phyloP scores from a whole-genome alignment of 1,140 invertebrate genomes.

The Caenorhabditis inopinata region DNA sequence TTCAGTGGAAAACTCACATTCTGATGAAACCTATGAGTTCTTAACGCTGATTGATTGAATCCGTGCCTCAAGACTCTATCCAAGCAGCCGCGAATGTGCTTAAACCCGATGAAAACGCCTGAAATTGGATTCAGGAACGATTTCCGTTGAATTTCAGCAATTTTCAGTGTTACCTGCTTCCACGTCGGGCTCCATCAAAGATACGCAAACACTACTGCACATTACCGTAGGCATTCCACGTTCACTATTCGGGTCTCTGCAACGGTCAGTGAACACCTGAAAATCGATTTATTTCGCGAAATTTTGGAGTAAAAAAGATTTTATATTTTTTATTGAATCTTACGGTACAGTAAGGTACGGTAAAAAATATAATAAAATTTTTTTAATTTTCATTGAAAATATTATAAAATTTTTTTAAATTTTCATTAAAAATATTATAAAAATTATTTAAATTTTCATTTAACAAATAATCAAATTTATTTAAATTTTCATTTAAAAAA shows the following conservation, averaged over 20 bases:
- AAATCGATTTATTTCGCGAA: too few species aligned
- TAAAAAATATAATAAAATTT: too few species aligned
- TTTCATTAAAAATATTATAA: not conserved
- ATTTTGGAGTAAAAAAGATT: not conserved
- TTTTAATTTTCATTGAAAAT: too few species aligned
- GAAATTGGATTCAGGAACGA: too few species aligned
- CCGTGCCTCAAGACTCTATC: slow-evolving; percentile 58
- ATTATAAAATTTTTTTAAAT: too few species aligned
- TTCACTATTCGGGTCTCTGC: slow-evolving; percentile 54
- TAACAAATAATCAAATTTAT: too few species aligned
- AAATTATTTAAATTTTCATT: not conserved
- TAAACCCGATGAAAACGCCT: slow-evolving; percentile 64
- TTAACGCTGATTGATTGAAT: slow-evolving; percentile 59
- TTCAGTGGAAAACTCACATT: slow-evolving; percentile 42
- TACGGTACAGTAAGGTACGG: not conserved
- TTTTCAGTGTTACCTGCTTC: slow-evolving; percentile 65
- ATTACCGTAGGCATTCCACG: slow-evolving; percentile 59
- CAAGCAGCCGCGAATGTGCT: slow-evolving; percentile 63
- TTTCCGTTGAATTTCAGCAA: too few species aligned
- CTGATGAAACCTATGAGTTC: slow-evolving; percentile 64
- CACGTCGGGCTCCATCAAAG: slow-evolving; percentile 58
- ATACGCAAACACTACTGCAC: slow-evolving; percentile 59
- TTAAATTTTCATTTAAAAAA: too few species aligned
- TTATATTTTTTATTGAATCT: too few species aligned
- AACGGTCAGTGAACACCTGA: slow-evolving; percentile 60